Conservation (phyloP, 1,140 invertebrate genomes). For the Drosophila tropicalis region DNA sequence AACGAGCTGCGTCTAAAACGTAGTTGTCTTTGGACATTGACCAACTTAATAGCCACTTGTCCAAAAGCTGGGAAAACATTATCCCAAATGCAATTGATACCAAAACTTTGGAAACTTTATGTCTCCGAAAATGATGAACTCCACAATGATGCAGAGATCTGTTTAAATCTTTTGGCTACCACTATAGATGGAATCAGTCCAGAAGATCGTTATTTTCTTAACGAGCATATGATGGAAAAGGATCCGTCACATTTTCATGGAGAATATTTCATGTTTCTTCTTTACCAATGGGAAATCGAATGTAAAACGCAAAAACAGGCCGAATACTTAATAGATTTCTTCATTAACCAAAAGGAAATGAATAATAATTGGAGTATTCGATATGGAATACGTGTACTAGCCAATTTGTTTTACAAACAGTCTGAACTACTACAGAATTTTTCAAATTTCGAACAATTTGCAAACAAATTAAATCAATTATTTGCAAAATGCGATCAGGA, state of each 20-base stretch:
- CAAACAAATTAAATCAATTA: constrained; percentile 23
- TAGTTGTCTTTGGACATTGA: constrained; percentile 69
- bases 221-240: constrained; percentile 48
- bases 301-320: constrained; percentile 24
- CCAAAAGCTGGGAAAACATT: constrained; percentile 46
- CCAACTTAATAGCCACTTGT: constrained; percentile 65
- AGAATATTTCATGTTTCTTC: constrained; percentile 62
- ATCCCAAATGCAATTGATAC: constrained; percentile 69
- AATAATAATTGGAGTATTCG: background rate
- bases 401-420: constrained; percentile 54
- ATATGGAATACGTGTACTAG: constrained; percentile 58
- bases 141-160: constrained; percentile 58
- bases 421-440: constrained; percentile 56
- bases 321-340: constrained; percentile 35
- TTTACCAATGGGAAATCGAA: constrained; percentile 54
- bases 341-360: constrained; percentile 1
- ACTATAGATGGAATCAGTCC: constrained; percentile 11
- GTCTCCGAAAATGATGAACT: constrained; percentile 8
- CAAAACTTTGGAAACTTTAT: constrained; percentile 70
- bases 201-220: constrained; percentile 52
- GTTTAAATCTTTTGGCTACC: constrained; percentile 47
- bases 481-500: constrained; percentile 39
- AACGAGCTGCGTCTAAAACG: constrained; percentile 59
- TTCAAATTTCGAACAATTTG: constrained; percentile 7
- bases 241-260: constrained; percentile 22